phyloP scores from a whole-genome alignment of 2,888 invertebrate species.

The Neoscelio sp. region DNA sequence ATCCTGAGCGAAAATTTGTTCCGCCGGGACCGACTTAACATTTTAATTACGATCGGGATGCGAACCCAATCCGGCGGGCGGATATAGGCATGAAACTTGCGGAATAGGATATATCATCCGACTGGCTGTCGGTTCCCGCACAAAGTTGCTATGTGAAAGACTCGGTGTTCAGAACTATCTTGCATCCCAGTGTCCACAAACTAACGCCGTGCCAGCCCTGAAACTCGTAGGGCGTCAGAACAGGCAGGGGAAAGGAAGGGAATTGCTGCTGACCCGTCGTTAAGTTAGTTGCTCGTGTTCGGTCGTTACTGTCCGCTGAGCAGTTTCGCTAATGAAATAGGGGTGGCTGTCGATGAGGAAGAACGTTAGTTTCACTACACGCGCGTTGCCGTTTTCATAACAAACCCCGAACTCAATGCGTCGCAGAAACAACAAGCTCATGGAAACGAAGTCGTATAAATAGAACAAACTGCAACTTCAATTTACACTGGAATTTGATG shows the following conservation, averaged over 20 bases:
- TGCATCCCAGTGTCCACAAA: conserved; percentile 75
- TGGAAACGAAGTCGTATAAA: conserved; percentile 49
- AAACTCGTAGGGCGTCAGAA: conserved; percentile 55
- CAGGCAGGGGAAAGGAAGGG: conserved; percentile 55
- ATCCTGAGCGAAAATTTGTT: conserved; percentile 72
- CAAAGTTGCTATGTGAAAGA: conserved; percentile 65
- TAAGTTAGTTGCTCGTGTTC: conserved; percentile 79
- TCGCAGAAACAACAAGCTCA: conserved; percentile 32
- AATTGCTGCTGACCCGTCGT: conserved; percentile 80
- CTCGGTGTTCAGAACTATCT: conserved; percentile 72
- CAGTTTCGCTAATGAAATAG: conserved; percentile 81
- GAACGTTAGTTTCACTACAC: conserved; percentile 62
- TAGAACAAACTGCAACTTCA: conserved; percentile 41
- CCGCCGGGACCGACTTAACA: conserved; percentile 75
- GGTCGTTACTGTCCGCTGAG: conserved; percentile 72
- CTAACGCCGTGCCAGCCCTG: conserved; percentile 72
- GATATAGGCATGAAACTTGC: conserved; percentile 59
- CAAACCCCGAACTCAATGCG: conserved; percentile 49
- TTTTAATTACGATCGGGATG: conserved; percentile 78
- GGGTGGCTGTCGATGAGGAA: conserved; percentile 66
- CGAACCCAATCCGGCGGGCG: conserved; percentile 51
- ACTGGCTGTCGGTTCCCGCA: conserved; percentile 61
- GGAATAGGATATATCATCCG: conserved; percentile 34
- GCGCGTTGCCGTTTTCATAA: conserved; percentile 54
- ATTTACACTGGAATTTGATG: conserved; percentile 40